Evolutionary conservation across 2,888 invertebrate genomes (phyloP).

Genomic region (Watsonalla cultraria): DNA sequence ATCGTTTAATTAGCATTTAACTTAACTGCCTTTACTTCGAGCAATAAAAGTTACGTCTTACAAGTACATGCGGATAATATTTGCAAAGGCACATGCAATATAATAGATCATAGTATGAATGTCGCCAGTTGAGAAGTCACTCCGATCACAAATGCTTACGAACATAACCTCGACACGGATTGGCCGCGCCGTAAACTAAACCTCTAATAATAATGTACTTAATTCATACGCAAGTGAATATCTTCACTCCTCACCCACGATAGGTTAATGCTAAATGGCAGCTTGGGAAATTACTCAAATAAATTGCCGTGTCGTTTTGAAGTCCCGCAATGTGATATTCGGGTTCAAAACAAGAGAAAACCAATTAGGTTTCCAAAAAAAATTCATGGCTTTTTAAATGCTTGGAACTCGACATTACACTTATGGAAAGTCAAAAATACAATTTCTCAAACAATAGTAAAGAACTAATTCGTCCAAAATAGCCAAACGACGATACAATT

Average conservation of each 20-base stretch:
- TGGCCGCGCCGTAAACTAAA: conserved; percentile 62
- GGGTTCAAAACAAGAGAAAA: too few species aligned
- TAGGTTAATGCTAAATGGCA: conserved; percentile 4
- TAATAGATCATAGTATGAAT: conserved; percentile 17
- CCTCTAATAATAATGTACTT: conserved; percentile 35
- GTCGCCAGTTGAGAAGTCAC: conserved; percentile 34
- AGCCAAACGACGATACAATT: too few species aligned
- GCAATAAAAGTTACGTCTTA: not conserved
- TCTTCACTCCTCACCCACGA: conserved; percentile 19
- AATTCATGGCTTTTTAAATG: too few species aligned
- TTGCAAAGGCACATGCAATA: not conserved
- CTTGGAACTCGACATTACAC: too few species aligned
- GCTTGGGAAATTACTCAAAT: not conserved
- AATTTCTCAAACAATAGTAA: too few species aligned
- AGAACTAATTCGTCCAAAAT: too few species aligned
- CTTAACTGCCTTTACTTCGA: too few species aligned
- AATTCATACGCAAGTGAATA: conserved; percentile 23
- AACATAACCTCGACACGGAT: conserved; percentile 72
- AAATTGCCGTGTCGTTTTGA: too few species aligned
- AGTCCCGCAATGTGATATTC: too few species aligned
- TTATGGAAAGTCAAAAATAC: too few species aligned
- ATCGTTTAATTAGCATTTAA: too few species aligned
- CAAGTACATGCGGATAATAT: not conserved
- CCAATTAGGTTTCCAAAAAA: too few species aligned
- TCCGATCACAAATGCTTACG: conserved; percentile 55